Base-by-base conservation (phyloP, 2,113 vertebrate species). In the Stictonetta naevosa region DNA sequence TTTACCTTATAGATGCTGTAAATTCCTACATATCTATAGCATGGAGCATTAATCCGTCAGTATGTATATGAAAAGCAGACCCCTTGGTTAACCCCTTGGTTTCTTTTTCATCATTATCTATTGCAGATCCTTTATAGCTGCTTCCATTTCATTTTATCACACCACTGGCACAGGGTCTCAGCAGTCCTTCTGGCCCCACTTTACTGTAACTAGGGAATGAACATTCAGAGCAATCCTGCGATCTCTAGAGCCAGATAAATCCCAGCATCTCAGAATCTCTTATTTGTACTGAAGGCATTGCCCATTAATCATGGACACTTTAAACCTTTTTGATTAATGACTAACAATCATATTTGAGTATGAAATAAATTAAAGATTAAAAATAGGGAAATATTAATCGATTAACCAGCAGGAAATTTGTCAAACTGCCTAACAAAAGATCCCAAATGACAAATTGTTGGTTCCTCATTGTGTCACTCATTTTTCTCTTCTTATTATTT, bases 361-460 rank as follows among this genome's bases (percentile, higher is more conserved):
- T 73, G 52, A 96, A 95, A 95, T 48, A 90, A 91, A 94, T 95
- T 72, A 90, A 90, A 92, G 85, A 93, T 93, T 94, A 86, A 88
- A 92, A 95, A 86, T 69, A 83, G 60, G 34, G 48, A 80, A 92
- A 72, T 80, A 92, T 83, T 77, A 86, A 96, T 95, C 88, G 73
- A 80, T 91, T 71, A 83, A 18, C 68, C 33, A 60, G 40, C 14
- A 81, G 64, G 75, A 86, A 94, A 95, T 88, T 91, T 91, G 33
- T 96, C 86, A 88, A 85, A 86, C 67, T 92, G 78, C 78, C 71
- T 67, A 73, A 89, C 82, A 92, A 86, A 88, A 86, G 23, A 79
- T 75, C 69, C 50, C 59, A 75, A 92, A 86, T 80, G 86, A 91
- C 36, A 96, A 95, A 95, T 58, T 69, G 14, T 86, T 87, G 48